Evolutionary conservation across 2,888 invertebrate genomes (phyloP), one percentile per base, ranked within the genome.

Genomic region (Xanthostigma xanthostigma): DNA sequence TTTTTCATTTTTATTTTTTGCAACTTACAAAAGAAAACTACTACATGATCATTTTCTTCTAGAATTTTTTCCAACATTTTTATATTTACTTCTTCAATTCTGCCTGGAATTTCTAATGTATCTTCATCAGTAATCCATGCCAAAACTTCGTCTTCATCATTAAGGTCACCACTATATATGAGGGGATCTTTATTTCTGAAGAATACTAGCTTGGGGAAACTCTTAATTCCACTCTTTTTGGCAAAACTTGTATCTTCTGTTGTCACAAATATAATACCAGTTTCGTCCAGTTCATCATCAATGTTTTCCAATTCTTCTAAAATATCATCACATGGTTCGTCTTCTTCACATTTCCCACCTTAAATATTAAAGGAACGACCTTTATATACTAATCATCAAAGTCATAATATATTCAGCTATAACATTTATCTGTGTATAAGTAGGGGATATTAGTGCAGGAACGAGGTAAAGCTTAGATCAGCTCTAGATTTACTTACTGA

Each of bases 51-150:
- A 57, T 89, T 88, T 64, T 89, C 88, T 51, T 83, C 78, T 53
- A 93, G 72, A 55, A 92, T 85, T 62, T 90, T 91, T 60, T 92
- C 91, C 63, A 93, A 68, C 91, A 93, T 92, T 63, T 78, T 84
- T 1, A 79, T 74, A 61, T 93, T 93, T 37, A 93, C 90, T 68
- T 93, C 92, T 64, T 93, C 93, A 58, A 93, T 93, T 65, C 86
- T 83, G 50, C 93, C 93, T 8, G 91, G 91, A 60, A 91, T 88
- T 67, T 92, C 89, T 9, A 92, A 69, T 6, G 90, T 91, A 54
- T 91, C 79, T 62, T 92, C 91, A 61, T 91, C 90, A 1, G 91
- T 91, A 40, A 93, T 70, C 93, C 93, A 93, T 1, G 88, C 81
- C 33, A 93, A 65, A 0, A 93, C 91, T 64, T 90, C 89, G 61